phyloP scores from a whole-genome alignment of 2,113 vertebrate genomes.

The Nicator chloris region DNA sequence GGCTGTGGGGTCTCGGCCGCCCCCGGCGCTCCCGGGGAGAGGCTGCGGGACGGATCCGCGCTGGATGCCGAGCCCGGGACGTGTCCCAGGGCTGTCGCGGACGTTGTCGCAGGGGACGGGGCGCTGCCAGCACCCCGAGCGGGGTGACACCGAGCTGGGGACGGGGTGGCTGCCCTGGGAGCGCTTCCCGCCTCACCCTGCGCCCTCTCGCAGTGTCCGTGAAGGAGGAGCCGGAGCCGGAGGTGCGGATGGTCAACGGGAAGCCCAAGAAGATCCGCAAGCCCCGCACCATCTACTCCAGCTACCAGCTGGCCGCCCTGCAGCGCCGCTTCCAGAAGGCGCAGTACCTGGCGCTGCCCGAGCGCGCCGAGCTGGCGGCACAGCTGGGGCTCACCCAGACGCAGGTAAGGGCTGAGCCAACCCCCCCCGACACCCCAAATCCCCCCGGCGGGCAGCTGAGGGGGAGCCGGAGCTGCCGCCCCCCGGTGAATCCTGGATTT shows the following conservation, averaged over 20 bases:
- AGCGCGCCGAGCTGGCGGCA: constrained; percentile 93
- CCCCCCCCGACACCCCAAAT: background rate
- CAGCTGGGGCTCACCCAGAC: constrained; percentile 97
- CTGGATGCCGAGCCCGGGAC: background rate
- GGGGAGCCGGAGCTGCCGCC: background rate
- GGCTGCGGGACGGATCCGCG: rapidly evolving
- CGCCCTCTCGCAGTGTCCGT: constrained; percentile 72
- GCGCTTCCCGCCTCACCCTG: background rate
- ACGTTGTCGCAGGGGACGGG: rapidly evolving
- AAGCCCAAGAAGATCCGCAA: constrained; percentile 99
- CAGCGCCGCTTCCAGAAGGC: constrained; percentile 98
- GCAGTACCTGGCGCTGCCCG: constrained; percentile 94
- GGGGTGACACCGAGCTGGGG: background rate
- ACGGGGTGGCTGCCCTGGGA: rapidly evolving
- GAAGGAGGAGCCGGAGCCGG: constrained; percentile 95
- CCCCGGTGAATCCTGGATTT: background rate
- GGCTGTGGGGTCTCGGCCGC: background rate
- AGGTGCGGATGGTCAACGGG: constrained; percentile 98
- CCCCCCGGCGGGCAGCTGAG: background rate
- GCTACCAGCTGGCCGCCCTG: constrained; percentile 95
- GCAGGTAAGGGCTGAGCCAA: constrained; percentile 76
- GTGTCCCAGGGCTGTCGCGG: rapidly evolving
- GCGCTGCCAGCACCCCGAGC: rapidly evolving
- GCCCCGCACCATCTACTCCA: constrained; percentile 97
- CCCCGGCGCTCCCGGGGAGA: background rate